phyloP scores from a whole-genome alignment of 2,113 vertebrate species.

The Brachyhypopomus gauderio region DNA sequence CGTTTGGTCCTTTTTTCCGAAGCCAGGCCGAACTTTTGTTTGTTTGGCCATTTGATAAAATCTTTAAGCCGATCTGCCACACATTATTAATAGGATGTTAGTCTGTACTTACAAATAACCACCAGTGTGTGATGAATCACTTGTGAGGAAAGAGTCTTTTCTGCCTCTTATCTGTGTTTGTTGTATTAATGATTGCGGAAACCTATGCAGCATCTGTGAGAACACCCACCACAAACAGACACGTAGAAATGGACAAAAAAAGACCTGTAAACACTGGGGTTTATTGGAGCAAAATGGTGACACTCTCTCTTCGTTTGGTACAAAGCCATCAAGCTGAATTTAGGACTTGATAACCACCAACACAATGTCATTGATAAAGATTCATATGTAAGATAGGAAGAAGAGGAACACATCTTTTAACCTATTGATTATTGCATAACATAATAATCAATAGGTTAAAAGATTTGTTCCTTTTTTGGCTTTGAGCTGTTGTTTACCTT shows the following conservation, averaged over 20 bases:
- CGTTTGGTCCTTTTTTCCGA: background rate
- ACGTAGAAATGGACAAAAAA: background rate
- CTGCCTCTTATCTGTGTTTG: constrained; percentile 20
- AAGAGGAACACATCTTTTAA: no score
- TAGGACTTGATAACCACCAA: no score
- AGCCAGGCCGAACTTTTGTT: constrained; percentile 3
- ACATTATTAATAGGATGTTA: constrained; percentile 27
- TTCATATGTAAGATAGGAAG: no score
- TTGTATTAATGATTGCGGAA: constrained; percentile 25
- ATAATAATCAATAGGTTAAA: background rate
- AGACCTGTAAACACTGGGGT: no score
- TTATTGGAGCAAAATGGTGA: no score
- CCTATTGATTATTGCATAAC: no score
- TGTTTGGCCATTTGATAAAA: constrained; percentile 29
- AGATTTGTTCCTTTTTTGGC: constrained; percentile 20
- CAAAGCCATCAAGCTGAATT: no score
- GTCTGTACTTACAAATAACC: constrained; percentile 25
- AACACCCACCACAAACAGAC: background rate
- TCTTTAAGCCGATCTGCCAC: constrained; percentile 32
- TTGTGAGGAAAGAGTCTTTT: constrained; percentile 15
- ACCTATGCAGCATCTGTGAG: constrained; percentile 8
- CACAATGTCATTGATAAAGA: no score
- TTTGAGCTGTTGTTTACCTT: no score
- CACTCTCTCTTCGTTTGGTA: no score
- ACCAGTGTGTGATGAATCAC: constrained; percentile 25